Percentiles rank a stretch among this genome's conserved stretches.
phyloP scores from a whole-genome alignment of 1,140 invertebrate genomes.

The Xylocopa sonorina region DNA sequence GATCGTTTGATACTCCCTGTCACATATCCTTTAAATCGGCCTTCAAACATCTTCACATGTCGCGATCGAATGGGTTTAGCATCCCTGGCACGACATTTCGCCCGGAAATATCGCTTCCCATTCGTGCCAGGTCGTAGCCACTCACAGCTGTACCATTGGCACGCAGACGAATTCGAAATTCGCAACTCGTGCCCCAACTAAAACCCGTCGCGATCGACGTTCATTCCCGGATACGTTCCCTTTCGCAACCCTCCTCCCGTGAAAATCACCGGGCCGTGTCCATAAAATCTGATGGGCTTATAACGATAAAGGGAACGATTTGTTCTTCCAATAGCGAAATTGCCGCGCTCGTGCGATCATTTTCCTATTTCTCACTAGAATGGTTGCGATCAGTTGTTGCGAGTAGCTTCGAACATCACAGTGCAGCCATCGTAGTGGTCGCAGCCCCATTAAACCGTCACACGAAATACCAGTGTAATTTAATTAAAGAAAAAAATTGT shows the following conservation, averaged over 20 bases:
- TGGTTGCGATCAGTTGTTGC: too few species aligned
- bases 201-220: conserved; percentile 56
- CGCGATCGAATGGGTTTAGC: conserved; percentile 25
- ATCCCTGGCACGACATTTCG: conserved; percentile 55
- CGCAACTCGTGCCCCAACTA: conserved; percentile 69
- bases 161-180: conserved; percentile 71
- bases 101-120: conserved; percentile 63
- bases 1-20: conserved; percentile 24
- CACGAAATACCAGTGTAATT: too few species aligned
- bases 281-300: conserved; percentile 51
- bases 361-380: too few species aligned
- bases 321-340: not conserved
- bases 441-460: too few species aligned
- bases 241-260: not conserved
- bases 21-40: conserved; percentile 23
- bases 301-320: conserved; percentile 53
- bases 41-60: conserved; percentile 29
- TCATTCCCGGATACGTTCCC: conserved; percentile 20
- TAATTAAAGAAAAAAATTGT: too few species aligned
- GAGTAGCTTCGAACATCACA: too few species aligned
- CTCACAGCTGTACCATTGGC: conserved; percentile 58
- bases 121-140: conserved; percentile 60
- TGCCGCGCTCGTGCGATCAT: too few species aligned
- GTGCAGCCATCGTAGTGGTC: too few species aligned
- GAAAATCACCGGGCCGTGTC: conserved; percentile 32